Base-by-base conservation (phyloP, 2,888 invertebrate species). In the Pandemis corylana region DNA sequence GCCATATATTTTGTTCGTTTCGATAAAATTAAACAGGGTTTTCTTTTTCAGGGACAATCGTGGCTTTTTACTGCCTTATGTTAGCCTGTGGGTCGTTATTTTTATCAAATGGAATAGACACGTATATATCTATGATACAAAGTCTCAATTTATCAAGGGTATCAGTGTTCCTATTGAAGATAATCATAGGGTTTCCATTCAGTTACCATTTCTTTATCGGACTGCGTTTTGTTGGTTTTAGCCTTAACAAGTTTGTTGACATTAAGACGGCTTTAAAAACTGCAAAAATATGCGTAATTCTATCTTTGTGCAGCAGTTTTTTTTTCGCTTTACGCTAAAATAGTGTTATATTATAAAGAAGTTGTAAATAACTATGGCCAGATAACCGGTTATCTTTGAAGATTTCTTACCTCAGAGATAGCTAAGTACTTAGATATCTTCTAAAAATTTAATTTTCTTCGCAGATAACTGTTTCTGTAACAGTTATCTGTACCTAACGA, bases 131-230 rank as follows among this genome's bases (percentile, higher is more conserved):
- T 0, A 85, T 91, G 20, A 89, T 93, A 13, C 93, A 93, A 75
- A 90, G 90, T 67, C 72, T 92, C 12, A 82, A 92, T 64, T 46
- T 93, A 1, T 84, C 87, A 0, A 13, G 77, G 1, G 20, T 81
- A 0, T 42, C 77, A 0, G 78, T 86, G 36, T 77, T 90, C 5
- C 0, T 89, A 0, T 20, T 90, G 2, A 93, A 93, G 79, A n/a
- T 90, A 0, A 1, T 87, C 0, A 0, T 90, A 0, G 91, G 89
- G 0, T 77, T 78, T 0, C 91, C 91, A 0, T 93, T 93, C 64
- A 77, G 79, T 0, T 93, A 80, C 72, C 93, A 93, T 76, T 93
- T 92, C 76, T 88, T 83, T 56, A 90, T 87, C 67, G 93, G 90
- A 0, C 80, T 93, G 0, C 80, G 93, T 10, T 93, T 88, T 73